Base-by-base conservation (phyloP, 2,113 vertebrate genomes). In the Sinocyclocheilus anshuiensis region DNA sequence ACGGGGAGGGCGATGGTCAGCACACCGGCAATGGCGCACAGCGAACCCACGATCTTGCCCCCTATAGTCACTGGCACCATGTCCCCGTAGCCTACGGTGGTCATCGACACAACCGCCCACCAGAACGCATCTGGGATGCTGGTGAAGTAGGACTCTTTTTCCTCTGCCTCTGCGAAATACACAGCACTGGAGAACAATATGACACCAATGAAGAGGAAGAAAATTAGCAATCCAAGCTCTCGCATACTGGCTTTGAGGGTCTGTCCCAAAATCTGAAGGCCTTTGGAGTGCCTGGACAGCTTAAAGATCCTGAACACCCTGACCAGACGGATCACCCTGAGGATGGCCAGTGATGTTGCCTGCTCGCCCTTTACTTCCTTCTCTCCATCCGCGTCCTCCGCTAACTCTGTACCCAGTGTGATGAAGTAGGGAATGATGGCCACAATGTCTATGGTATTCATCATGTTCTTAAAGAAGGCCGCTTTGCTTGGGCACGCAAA, bases 61-160 rank as follows among this genome's bases (percentile, higher is more conserved):
- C 98, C 98, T 95, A 99, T 99, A 94, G 98, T 98, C 95, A 99
- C 96, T 81, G 98, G 98, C 92, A 98, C 97, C 98, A 99, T 99
- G 96, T 99, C 98, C 94, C 98, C 98, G 93, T 99, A 99, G 92
- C 98, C 98, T 88, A 99, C 98, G 93, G 98, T 99, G 94, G 98
- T 99, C 98, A 99, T 99, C 88, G 97, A 98, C 90, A 99, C 98
- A 94, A 99, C 98, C 87, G 98, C 98, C 98, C 98, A 99, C 98
- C 98, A 99, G 96, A 99, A 99, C 78, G 97, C 97, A 92, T 99
- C 98, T 2, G 98, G 98, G 95, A 99, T 99, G 93, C 98, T 99
- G 92, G 92, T 93, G 93, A 99, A 99, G 93, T 94, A 90, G 84
- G 98, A 97, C 59, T 92, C 97, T 90, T 94, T 88, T 93, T 99